These are phyloP conservation scores for Leptinotarsa haldemani DNA, from an alignment of 2,888 invertebrate species.

Conservation along the genomic window DNA sequence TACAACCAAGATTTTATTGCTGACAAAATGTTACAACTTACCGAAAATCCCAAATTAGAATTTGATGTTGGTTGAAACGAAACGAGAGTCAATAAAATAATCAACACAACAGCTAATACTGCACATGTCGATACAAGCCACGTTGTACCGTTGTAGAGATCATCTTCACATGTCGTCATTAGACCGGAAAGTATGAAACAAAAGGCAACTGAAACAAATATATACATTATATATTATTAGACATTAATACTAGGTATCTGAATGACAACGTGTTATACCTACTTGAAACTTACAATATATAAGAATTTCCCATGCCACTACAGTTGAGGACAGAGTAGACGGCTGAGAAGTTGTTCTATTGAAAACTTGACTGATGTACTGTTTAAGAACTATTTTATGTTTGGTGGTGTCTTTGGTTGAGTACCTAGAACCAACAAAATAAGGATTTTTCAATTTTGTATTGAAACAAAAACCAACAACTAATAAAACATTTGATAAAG, in stretches of 20 bases:
- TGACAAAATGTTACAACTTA: conserved; percentile 54
- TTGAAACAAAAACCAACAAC: too few species aligned
- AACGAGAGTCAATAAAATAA: conserved; percentile 69
- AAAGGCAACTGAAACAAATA: conserved; percentile 53
- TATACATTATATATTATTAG: neutral
- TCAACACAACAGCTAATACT: conserved; percentile 53
- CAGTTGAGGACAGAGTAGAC: conserved; percentile 65
- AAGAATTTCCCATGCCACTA: conserved; percentile 67
- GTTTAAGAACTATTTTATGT: conserved; percentile 56
- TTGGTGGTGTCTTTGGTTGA: conserved; percentile 62
- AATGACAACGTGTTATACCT: neutral
- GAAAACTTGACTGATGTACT: conserved; percentile 64
- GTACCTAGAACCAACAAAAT: conserved; percentile 56
- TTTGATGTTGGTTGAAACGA: conserved; percentile 74
- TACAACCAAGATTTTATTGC: too few species aligned
- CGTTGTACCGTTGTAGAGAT: conserved; percentile 61
- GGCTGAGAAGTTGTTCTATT: conserved; percentile 65
- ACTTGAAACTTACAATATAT: conserved; percentile 66
- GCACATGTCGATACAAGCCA: conserved; percentile 61
- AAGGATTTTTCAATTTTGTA: too few species aligned
- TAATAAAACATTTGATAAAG: too few species aligned
- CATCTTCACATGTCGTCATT: conserved; percentile 59
- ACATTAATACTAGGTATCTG: neutral
- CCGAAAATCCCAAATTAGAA: conserved; percentile 73
- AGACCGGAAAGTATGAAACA: conserved; percentile 60